Percentiles rank a stretch among this genome's conserved stretches.
Conservation (phyloP, 1,140 invertebrate genomes). For the Magallana ariakensis region DNA sequence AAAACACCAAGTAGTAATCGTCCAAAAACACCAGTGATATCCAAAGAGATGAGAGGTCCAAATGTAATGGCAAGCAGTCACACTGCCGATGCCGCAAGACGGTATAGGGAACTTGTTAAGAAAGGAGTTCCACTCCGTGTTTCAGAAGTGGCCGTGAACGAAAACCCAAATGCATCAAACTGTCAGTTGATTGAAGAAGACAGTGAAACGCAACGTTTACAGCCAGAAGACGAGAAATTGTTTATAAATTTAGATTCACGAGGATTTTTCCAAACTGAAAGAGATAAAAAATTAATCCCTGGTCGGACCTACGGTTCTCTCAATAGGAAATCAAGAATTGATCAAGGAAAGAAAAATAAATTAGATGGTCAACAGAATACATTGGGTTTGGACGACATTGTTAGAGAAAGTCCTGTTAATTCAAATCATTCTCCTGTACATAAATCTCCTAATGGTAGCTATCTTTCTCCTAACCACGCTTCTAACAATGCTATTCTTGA, state of each 20-base stretch:
- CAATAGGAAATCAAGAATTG: constrained; percentile 32
- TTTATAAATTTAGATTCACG: constrained; percentile 67
- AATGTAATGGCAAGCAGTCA: constrained; percentile 48
- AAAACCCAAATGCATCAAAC: not conserved
- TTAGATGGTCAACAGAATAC: constrained; percentile 15
- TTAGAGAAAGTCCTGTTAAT: constrained; percentile 69
- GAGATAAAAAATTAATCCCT: constrained; percentile 38
- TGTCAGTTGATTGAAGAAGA: constrained; percentile 29
- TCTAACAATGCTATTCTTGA: constrained; percentile 49
- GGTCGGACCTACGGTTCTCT: constrained; percentile 35
- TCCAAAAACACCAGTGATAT: not conserved
- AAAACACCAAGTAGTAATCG: not conserved
- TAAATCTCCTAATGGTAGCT: constrained; percentile 44
- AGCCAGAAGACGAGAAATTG: constrained; percentile 62
- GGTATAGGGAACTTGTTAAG: constrained; percentile 71
- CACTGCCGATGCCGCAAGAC: constrained; percentile 60
- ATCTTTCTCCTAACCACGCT: constrained; percentile 27
- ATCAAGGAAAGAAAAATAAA: constrained; percentile 56
- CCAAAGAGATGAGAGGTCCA: not conserved
- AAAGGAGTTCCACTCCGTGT: constrained; percentile 72
- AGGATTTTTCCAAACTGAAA: constrained; percentile 63
- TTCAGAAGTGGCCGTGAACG: constrained; percentile 66
- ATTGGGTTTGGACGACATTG: constrained; percentile 64
- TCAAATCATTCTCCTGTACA: constrained; percentile 59
- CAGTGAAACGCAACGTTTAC: not conserved